A percentile compares a stretch with the other conserved stretches of the same genome.
These are phyloP conservation scores for Eulemur rufifrons DNA, from an alignment of 2,113 vertebrate species.

Conservation along the genomic window DNA sequence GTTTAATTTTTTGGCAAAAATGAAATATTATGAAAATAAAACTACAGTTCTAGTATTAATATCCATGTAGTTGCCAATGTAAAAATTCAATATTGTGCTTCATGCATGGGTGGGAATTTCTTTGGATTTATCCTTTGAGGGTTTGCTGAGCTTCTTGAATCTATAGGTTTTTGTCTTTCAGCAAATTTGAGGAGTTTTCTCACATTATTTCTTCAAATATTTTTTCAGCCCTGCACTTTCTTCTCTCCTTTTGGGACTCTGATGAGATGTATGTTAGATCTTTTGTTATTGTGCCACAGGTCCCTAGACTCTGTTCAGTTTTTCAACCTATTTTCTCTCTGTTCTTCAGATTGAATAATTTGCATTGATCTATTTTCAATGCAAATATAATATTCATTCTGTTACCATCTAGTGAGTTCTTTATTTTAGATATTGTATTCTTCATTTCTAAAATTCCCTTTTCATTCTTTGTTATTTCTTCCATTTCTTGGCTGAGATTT, in stretches of 20 bases:
- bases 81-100: background rate
- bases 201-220: background rate
- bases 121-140: background rate
- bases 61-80: background rate
- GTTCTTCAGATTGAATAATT: background rate
- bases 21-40: background rate
- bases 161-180: background rate
- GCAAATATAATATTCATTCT: background rate
- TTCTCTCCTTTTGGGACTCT: background rate
- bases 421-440: background rate
- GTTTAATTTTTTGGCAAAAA: background rate
- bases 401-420: background rate
- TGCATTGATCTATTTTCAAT: background rate
- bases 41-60: background rate
- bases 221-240: background rate
- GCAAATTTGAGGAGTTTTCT: background rate
- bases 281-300: background rate
- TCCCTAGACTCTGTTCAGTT: background rate
- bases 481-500: conserved; percentile 1
- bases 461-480: background rate
- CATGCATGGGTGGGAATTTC: background rate
- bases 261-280: background rate
- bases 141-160: background rate
- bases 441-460: background rate
- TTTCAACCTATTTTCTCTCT: background rate